Evolutionary conservation across 2,797 vertebrate species (phyloP).

Genomic region (Platalea minor): DNA sequence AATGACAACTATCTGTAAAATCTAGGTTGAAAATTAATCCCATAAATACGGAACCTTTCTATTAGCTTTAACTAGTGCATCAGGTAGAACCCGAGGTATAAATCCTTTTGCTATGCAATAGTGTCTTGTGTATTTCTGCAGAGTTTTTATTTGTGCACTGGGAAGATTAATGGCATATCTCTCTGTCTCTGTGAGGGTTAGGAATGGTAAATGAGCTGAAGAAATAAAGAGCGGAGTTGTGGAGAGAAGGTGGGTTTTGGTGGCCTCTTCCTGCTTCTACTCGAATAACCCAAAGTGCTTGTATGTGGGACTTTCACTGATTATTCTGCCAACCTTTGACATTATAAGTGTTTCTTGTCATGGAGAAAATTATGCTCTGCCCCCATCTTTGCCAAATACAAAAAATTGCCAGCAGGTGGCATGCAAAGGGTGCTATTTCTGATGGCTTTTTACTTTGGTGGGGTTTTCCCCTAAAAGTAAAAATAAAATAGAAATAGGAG

Average conservation of each 20-base stretch:
- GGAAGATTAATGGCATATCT: background rate
- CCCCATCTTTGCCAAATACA: background rate
- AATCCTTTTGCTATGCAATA: background rate
- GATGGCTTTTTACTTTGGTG: background rate
- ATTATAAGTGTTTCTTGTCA: background rate
- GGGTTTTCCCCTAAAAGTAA: background rate
- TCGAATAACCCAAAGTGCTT: background rate
- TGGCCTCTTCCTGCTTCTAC: background rate
- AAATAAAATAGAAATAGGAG: background rate
- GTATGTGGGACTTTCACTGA: accelerated
- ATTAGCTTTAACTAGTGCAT: background rate
- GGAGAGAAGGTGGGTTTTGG: background rate
- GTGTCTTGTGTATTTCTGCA: background rate
- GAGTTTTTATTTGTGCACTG: background rate
- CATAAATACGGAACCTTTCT: background rate
- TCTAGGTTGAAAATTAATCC: background rate
- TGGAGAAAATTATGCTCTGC: background rate
- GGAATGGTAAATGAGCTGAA: background rate
- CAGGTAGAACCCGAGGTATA: background rate
- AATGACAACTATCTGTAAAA: background rate
- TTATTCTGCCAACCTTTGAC: background rate
- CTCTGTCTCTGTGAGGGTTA: background rate
- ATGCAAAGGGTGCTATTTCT: slow-evolving; percentile 56
- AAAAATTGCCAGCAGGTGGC: slow-evolving; percentile 66
- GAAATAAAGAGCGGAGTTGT: background rate